phyloP scores from a whole-genome alignment of 2,797 vertebrate species.

The Peromyscus aztecus region DNA sequence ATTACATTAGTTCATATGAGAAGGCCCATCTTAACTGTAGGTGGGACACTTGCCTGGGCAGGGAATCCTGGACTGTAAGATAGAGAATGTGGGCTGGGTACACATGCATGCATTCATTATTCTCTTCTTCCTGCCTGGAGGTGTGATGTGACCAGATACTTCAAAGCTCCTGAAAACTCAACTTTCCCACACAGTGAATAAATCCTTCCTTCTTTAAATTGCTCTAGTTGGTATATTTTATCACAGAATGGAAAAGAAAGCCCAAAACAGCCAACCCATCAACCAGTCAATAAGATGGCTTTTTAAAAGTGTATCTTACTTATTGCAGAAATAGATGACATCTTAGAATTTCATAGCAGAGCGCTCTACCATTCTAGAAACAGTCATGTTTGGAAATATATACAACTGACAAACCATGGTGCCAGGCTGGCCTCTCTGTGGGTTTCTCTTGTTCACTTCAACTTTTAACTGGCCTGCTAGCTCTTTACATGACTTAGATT shows the following conservation, averaged over 20 bases:
- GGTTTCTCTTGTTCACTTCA: background rate
- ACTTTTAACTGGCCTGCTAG: slow-evolving; percentile 2
- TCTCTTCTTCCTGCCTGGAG: background rate
- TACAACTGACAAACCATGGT: background rate
- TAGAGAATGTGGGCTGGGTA: background rate
- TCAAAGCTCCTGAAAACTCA: background rate
- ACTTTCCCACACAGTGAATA: background rate
- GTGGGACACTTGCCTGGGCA: background rate
- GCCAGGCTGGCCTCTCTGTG: background rate
- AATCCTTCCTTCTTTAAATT: background rate
- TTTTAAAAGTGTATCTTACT: background rate
- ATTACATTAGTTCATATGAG: background rate
- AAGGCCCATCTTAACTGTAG: background rate
- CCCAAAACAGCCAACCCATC: background rate
- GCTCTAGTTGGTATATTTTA: background rate
- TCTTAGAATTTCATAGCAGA: background rate
- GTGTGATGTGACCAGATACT: background rate
- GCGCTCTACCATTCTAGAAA: background rate
- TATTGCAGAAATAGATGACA: background rate
- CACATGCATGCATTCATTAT: fast-evolving
- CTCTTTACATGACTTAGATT: background rate
- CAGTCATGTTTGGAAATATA: background rate
- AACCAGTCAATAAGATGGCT: background rate
- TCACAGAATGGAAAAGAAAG: background rate
- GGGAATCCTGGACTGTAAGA: background rate